Evolutionary conservation across 35 echinoderm and acorn worm species (phyloP).

Genomic region (Acanthaster planci): DNA sequence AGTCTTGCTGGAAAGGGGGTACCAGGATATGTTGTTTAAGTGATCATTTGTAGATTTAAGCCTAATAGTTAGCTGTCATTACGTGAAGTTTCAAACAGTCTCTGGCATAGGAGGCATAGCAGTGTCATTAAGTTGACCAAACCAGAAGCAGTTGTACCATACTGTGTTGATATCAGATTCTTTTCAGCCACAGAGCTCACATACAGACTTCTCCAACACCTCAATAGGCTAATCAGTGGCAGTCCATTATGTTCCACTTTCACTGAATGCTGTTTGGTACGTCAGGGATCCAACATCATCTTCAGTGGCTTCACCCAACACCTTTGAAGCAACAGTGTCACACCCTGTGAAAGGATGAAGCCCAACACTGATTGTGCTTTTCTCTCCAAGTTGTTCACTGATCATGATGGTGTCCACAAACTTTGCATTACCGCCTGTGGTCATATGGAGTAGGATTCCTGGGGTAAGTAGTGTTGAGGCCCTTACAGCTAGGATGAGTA

Average conservation of each 20-base stretch:
- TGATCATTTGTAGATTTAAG: not conserved
- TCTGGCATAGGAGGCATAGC: not conserved
- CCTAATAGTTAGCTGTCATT: slow-evolving; percentile 1
- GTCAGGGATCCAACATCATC: not conserved
- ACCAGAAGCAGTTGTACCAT: slow-evolving; percentile 5
- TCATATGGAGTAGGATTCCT: not conserved
- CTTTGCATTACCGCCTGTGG: not conserved
- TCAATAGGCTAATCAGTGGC: not conserved
- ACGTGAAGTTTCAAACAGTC: not conserved
- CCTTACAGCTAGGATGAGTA: not conserved
- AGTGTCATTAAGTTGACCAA: not conserved
- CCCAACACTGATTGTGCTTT: slow-evolving; percentile 1
- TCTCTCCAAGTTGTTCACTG: not conserved
- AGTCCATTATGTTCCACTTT: not conserved
- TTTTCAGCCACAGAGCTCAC: slow-evolving; percentile 11
- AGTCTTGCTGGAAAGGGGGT: not conserved
- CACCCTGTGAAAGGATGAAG: not conserved
- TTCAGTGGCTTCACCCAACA: not conserved
- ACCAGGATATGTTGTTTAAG: not conserved
- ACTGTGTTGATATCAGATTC: slow-evolving; percentile 1
- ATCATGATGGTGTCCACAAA: not conserved
- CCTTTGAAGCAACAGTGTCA: slow-evolving; percentile 2
- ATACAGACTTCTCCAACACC: not conserved
- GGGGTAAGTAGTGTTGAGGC: not conserved
- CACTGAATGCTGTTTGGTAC: not conserved